phyloP scores from a whole-genome alignment of 92 coral and sea anemone genomes.

The Blastomussa wellsi region DNA sequence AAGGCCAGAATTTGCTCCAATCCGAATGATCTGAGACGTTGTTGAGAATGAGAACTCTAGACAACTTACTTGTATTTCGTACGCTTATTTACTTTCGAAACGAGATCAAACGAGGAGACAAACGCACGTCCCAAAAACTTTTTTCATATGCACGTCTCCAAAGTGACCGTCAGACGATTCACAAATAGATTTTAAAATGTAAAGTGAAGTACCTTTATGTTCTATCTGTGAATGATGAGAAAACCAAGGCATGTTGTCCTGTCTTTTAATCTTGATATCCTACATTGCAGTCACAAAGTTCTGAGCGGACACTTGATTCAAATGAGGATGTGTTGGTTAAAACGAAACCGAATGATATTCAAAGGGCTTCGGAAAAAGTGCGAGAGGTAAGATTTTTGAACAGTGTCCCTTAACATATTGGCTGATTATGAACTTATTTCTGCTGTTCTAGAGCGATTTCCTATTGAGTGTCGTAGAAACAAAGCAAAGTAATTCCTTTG shows the following conservation, averaged over 20 bases:
- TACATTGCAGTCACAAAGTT: slow-evolving; percentile 4
- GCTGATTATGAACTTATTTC: too few species aligned
- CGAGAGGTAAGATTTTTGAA: slow-evolving; percentile 42
- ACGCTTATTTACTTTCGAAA: not conserved
- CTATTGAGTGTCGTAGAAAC: too few species aligned
- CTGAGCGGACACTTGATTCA: not conserved
- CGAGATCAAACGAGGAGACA: not conserved
- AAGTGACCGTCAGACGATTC: too few species aligned
- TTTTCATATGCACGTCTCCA: too few species aligned
- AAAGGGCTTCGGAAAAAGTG: slow-evolving; percentile 59
- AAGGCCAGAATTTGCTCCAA: not conserved
- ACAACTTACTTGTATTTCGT: not conserved
- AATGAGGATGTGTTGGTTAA: not conserved
- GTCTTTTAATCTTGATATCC: not conserved
- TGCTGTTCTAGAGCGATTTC: too few species aligned
- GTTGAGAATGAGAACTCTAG: not conserved
- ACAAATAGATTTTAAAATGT: too few species aligned
- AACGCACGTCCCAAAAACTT: too few species aligned
- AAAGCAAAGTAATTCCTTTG: not conserved
- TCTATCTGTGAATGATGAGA: too few species aligned
- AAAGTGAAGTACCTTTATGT: too few species aligned
- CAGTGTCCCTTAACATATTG: not conserved
- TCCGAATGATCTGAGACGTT: not conserved
- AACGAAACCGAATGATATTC: slow-evolving; percentile 43
- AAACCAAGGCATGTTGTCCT: too few species aligned